These are phyloP conservation scores for Platerodrilus igneus DNA, from an alignment of 2,888 invertebrate genomes.

Conservation along the genomic window DNA sequence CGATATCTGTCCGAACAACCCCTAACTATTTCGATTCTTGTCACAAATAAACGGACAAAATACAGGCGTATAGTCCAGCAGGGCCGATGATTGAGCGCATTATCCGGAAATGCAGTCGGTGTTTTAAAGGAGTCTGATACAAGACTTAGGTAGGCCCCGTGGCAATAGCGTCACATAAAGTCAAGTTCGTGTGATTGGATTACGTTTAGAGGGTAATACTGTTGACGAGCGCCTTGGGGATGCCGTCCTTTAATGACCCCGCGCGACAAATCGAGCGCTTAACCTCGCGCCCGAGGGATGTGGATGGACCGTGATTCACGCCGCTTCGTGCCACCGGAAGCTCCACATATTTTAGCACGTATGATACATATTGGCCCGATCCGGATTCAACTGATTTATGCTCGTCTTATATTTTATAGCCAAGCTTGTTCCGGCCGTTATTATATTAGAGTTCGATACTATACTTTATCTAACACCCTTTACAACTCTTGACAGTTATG, in stretches of 20 bases:
- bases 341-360: conserved; percentile 44
- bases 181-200: conserved; percentile 58
- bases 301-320: conserved; percentile 21
- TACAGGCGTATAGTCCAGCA: conserved; percentile 26
- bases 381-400: conserved; percentile 52
- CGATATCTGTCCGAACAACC: conserved; percentile 29
- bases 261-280: conserved; percentile 52
- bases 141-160: conserved; percentile 33
- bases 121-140: conserved; percentile 24
- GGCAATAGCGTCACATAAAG: conserved; percentile 37
- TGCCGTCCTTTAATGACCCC: conserved; percentile 49
- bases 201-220: conserved; percentile 56
- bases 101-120: conserved; percentile 26
- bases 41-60: conserved; percentile 34
- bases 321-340: conserved; percentile 32
- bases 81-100: conserved; percentile 30
- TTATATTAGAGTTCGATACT: conserved; percentile 61
- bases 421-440: conserved; percentile 63
- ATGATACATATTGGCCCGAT: conserved; percentile 34
- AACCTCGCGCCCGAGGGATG: conserved; percentile 41
- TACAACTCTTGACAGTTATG: conserved; percentile 42
- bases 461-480: conserved; percentile 44
- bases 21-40: conserved; percentile 32
- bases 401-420: conserved; percentile 63
- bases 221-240: conserved; percentile 62